A percentile compares a stretch with the other conserved stretches of the same genome.
Conservation (phyloP, 23 tunicate genomes). For the Oikopleura vanhoeffeni region DNA sequence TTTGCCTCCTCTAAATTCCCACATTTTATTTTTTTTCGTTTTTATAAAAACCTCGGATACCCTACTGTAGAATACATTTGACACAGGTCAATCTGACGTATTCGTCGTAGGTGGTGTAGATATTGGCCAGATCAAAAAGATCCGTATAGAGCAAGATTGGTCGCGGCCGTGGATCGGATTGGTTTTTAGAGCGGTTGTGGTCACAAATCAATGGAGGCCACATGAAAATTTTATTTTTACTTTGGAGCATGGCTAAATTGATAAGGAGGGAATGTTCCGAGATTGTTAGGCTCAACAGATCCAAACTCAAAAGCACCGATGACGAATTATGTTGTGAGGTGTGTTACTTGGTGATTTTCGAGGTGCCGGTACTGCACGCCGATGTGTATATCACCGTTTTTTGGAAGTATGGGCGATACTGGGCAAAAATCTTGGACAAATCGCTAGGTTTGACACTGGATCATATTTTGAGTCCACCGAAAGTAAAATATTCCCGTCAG, state of each 20-base stretch:
- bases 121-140: constrained; percentile 46
- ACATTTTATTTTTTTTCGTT: too few species aligned
- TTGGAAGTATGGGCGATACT: constrained; percentile 70
- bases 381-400: constrained; percentile 50
- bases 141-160: constrained; percentile 86
- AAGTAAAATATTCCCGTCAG: too few species aligned
- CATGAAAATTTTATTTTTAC: constrained; percentile 41
- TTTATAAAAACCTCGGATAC: too few species aligned
- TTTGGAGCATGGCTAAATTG: constrained; percentile 69
- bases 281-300: constrained; percentile 60
- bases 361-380: constrained; percentile 64
- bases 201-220: constrained; percentile 33
- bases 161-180: constrained; percentile 53
- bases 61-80: constrained; percentile 41
- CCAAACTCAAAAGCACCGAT: constrained; percentile 39
- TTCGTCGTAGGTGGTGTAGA: constrained; percentile 42
- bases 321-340: constrained; percentile 52
- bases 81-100: constrained; percentile 71
- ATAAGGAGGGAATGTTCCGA: constrained; percentile 46
- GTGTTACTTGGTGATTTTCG: constrained; percentile 58
- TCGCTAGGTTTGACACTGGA: too few species aligned
- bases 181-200: too few species aligned
- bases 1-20: background rate
- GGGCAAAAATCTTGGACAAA: constrained; percentile 41
- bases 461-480: too few species aligned